Evolutionary conservation across 2,797 vertebrate species (phyloP).

Genomic region (Mareca penelope): DNA sequence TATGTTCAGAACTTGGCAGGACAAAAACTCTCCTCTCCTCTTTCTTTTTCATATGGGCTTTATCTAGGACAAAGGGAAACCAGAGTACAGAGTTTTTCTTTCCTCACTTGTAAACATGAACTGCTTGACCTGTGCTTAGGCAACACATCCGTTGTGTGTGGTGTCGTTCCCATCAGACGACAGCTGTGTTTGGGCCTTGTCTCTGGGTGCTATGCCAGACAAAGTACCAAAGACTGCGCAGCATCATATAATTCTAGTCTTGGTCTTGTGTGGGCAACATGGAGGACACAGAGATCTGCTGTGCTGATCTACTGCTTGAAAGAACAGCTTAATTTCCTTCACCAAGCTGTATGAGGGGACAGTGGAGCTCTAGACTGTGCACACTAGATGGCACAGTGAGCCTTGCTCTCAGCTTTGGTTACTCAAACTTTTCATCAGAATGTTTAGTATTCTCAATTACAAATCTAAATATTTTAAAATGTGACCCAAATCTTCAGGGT

Average conservation of each 20-base stretch:
- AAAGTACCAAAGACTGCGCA: neutral
- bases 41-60: neutral
- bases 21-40: neutral
- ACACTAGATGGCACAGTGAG: constrained; percentile 50
- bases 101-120: neutral
- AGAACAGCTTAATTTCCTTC: neutral
- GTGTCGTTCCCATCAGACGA: neutral
- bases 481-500: neutral
- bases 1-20: neutral
- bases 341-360: neutral
- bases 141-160: fast-evolving
- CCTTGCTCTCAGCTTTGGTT: neutral
- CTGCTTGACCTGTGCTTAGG: neutral
- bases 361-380: neutral
- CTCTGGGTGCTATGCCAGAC: neutral
- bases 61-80: neutral
- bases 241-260: neutral
- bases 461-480: neutral
- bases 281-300: fast-evolving
- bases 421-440: fast-evolving
- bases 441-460: neutral
- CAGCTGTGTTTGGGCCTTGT: neutral
- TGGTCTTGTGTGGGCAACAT: neutral
- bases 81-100: neutral
- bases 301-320: neutral